Evolutionary conservation across 2,113 vertebrate genomes (phyloP), one percentile per base, ranked within the genome.

Genomic region (Ahaetulla prasina): DNA sequence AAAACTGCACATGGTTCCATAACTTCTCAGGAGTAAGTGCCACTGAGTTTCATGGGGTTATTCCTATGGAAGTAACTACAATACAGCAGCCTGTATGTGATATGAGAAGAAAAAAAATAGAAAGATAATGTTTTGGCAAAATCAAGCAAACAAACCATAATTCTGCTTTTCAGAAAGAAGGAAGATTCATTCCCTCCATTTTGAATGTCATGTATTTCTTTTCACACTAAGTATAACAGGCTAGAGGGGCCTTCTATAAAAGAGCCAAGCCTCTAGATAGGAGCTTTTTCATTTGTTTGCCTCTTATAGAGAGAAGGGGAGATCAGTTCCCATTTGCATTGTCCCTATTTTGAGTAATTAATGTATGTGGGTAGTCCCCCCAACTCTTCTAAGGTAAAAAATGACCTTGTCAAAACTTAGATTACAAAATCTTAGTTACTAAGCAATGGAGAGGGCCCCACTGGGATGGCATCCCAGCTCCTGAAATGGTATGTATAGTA

Each of bases 381-480:
- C 92, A 85, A 91, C 95, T 96, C 95, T 96, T 97, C 96, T 96
- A 96, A 97, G 95, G 97, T 98, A 98, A 98, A 98, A 98, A 98
- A 98, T 97, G 97, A 97, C 98, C 98, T 98, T 98, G 98, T 98
- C 98, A 98, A 98, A 97, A 96, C 91, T 96, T 97, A 97, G 97
- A 98, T 93, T 96, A 97, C 97, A 97, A 98, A 98, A 98, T 97
- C 97, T 97, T 97, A 97, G 98, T 98, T 97, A 98, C 97, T 95
- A 97, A 98, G 96, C 87, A 95, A 97, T 97, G 97, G 97, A 94
- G 93, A 97, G 93, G 94, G 97, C 97, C 97, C 97, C 96, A 95
- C 96, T 96, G 98, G 97, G 97, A 97, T 98, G 97, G 97, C 97
- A 97, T 97, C 97, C 95, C 2, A 0, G 95, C 97, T 97, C 94